Conservation (phyloP, 2,888 invertebrate genomes). For the Blastobasis lacticolella region DNA sequence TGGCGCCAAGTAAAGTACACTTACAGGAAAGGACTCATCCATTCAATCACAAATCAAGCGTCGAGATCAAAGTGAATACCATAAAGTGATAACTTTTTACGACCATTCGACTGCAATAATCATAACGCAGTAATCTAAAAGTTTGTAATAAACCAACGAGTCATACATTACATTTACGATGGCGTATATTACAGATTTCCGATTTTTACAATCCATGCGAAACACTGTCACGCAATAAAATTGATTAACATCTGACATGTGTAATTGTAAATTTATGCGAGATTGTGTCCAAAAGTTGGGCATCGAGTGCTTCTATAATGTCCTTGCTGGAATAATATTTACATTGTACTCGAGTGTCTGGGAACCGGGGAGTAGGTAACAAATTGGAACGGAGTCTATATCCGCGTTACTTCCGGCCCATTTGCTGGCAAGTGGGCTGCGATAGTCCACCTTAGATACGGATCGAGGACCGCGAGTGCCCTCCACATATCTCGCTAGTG, state of each 20-base stretch:
- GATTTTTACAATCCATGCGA: slow-evolving; percentile 7
- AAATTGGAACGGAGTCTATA: slow-evolving; percentile 53
- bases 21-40: slow-evolving; percentile 9
- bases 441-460: slow-evolving; percentile 67
- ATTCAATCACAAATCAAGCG: slow-evolving; percentile 1
- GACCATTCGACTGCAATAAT: slow-evolving; percentile 3
- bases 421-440: slow-evolving; percentile 65
- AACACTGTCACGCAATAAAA: slow-evolving; percentile 9
- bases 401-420: slow-evolving; percentile 60
- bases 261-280: slow-evolving; percentile 9
- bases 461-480: slow-evolving; percentile 27
- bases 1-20: slow-evolving; percentile 14
- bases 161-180: slow-evolving; percentile 8
- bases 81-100: slow-evolving; percentile 9
- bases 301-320: not conserved
- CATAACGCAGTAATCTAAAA: no score
- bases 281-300: not conserved
- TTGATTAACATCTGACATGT: slow-evolving; percentile 13
- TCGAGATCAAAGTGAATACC: slow-evolving; percentile 6
- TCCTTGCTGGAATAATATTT: slow-evolving; percentile 25
- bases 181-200: slow-evolving; percentile 11
- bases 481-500: no score
- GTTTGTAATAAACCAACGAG: not conserved
- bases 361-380: slow-evolving; percentile 34
- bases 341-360: slow-evolving; percentile 17